These are phyloP conservation scores for Leucosticte australis DNA, from an alignment of 2,113 vertebrate genomes.

Conservation along the genomic window DNA sequence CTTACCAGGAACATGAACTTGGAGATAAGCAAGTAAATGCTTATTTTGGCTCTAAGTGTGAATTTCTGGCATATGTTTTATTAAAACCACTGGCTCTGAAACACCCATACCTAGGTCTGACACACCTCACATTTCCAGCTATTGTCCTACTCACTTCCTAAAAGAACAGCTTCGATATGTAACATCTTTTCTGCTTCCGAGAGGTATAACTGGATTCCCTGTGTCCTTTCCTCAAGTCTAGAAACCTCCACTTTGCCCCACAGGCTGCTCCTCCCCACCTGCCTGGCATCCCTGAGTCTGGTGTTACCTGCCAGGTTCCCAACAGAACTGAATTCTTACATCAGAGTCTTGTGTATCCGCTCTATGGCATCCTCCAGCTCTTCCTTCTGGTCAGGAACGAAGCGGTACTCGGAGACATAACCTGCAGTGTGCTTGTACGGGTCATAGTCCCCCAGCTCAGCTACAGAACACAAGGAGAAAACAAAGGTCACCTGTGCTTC, in stretches of 20 bases:
- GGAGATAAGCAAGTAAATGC: background rate
- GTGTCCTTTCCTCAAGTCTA: background rate
- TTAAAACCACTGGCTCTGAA: background rate
- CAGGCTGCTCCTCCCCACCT: background rate
- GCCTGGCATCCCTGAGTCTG: background rate
- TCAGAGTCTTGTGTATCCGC: conserved; percentile 84
- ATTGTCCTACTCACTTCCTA: background rate
- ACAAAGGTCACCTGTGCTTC: background rate
- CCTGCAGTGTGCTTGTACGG: conserved; percentile 81
- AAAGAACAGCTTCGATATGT: background rate
- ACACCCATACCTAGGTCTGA: background rate
- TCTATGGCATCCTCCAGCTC: conserved; percentile 87
- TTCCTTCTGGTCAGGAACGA: conserved; percentile 89
- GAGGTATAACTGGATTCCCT: background rate
- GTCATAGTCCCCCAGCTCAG: conserved; percentile 89
- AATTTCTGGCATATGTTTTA: background rate
- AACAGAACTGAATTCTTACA: conserved; percentile 72
- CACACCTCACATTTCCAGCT: background rate
- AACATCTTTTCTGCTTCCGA: background rate
- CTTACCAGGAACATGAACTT: background rate
- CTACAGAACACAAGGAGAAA: conserved; percentile 54
- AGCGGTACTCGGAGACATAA: conserved; percentile 88
- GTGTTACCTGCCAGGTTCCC: background rate
- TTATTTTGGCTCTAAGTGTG: background rate
- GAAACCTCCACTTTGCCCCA: background rate